These are phyloP conservation scores for Scopus umbretta DNA, from an alignment of 2,113 vertebrate species.

Conservation along the genomic window DNA sequence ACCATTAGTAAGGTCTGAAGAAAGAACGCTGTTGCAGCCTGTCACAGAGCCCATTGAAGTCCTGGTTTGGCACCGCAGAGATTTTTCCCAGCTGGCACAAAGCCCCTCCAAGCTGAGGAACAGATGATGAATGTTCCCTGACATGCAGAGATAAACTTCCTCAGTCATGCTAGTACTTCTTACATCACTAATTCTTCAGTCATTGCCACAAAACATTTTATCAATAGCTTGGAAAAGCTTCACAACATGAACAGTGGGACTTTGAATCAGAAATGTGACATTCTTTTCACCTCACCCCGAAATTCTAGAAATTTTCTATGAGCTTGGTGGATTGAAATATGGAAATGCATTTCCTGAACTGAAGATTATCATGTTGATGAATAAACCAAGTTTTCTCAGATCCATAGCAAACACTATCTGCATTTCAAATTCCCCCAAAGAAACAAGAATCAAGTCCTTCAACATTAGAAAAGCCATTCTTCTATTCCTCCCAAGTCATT, in stretches of 20 bases:
- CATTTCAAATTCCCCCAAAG: not conserved
- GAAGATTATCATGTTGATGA: not conserved
- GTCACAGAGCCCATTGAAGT: not conserved
- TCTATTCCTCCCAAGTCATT: not conserved
- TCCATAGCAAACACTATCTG: not conserved
- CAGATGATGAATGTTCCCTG: slow-evolving; percentile 13
- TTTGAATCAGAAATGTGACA: not conserved
- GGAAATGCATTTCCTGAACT: not conserved
- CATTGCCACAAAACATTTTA: not conserved
- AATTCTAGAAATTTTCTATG: not conserved
- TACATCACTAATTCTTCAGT: not conserved
- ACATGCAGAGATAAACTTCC: not conserved
- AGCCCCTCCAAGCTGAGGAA: not conserved
- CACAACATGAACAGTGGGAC: not conserved
- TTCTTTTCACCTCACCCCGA: not conserved
- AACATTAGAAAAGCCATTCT: not conserved
- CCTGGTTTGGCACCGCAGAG: not conserved
- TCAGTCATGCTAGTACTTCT: not conserved
- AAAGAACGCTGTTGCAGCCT: not conserved
- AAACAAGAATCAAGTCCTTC: not conserved
- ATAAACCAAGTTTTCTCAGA: not conserved
- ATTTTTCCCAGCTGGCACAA: slow-evolving; percentile 15
- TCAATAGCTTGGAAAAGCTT: not conserved
- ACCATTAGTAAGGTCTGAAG: not conserved
- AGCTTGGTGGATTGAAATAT: not conserved